A percentile compares a stretch with the other conserved stretches of the same genome.
phyloP scores from a whole-genome alignment of 2,888 invertebrate species.

The Caprella mutica region DNA sequence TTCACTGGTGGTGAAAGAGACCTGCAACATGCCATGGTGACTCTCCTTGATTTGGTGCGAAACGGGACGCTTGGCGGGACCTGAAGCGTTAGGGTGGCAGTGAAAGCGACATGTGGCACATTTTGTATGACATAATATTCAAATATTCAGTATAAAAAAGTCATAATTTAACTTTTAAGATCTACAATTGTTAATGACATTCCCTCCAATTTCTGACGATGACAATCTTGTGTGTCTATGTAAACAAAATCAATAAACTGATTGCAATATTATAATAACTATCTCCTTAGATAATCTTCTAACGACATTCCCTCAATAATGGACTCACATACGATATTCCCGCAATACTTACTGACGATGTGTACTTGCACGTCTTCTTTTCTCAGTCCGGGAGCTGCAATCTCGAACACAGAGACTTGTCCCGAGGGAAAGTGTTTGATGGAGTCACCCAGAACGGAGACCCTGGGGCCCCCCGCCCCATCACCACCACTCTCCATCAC shows the following conservation, averaged over 20 bases:
- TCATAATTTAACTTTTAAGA: too few relatives aligned
- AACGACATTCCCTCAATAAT: too few relatives aligned
- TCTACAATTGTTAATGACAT: too few relatives aligned
- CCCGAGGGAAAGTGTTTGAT: constrained; percentile 82
- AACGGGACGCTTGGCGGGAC: constrained; percentile 72
- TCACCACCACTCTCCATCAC: constrained; percentile 55
- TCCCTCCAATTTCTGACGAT: neutral
- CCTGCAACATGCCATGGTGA: constrained; percentile 64
- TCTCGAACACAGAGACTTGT: constrained; percentile 77
- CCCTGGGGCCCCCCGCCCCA: constrained; percentile 39
- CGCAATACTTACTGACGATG: constrained; percentile 47
- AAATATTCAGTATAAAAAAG: too few relatives aligned
- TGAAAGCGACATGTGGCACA: too few relatives aligned
- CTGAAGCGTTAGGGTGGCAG: too few relatives aligned
- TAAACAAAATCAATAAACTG: neutral
- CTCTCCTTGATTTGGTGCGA: constrained; percentile 71
- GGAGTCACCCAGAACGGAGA: constrained; percentile 57
- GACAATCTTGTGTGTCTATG: neutral
- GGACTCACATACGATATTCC: too few relatives aligned
- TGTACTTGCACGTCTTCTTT: constrained; percentile 49
- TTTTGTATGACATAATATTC: too few relatives aligned
- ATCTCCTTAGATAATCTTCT: too few relatives aligned
- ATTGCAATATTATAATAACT: neutral
- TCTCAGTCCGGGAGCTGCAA: constrained; percentile 55
- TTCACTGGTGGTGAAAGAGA: constrained; percentile 84